These are phyloP conservation scores for Epizoanthus scotinus DNA, from an alignment of 92 coral and sea anemone species.

Conservation along the genomic window DNA sequence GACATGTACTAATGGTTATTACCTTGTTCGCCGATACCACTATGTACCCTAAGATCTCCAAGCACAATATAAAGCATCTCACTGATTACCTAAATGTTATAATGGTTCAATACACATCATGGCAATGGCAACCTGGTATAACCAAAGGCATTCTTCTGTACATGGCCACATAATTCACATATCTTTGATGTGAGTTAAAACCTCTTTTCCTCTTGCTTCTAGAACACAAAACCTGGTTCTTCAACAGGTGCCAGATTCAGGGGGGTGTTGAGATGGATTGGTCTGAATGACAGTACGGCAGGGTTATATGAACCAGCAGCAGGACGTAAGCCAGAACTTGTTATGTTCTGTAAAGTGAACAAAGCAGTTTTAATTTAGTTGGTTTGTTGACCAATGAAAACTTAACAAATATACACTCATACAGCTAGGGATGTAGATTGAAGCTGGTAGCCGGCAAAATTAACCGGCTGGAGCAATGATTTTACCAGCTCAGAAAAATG, in stretches of 20 bases:
- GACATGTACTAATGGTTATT: no score
- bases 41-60: background rate
- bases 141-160: no score
- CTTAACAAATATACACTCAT: no score
- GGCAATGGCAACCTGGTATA: no score
- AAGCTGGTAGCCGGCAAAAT: no score
- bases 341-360: constrained; percentile 64
- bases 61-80: background rate
- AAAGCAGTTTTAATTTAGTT: background rate
- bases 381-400: no score
- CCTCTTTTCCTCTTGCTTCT: background rate
- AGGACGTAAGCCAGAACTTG: constrained; percentile 58
- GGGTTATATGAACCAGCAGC: constrained; percentile 65
- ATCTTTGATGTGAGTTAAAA: no score
- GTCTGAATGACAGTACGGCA: constrained; percentile 81
- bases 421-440: no score
- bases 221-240: constrained; percentile 85
- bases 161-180: no score
- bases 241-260: constrained; percentile 97
- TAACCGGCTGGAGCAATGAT: no score
- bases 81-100: background rate
- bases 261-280: constrained; percentile 74
- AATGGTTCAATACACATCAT: background rate
- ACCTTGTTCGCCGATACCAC: no score
- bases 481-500: no score